Evolutionary conservation across 2,113 vertebrate species (phyloP).

Genomic region (Oncorhynchus clarkii): DNA sequence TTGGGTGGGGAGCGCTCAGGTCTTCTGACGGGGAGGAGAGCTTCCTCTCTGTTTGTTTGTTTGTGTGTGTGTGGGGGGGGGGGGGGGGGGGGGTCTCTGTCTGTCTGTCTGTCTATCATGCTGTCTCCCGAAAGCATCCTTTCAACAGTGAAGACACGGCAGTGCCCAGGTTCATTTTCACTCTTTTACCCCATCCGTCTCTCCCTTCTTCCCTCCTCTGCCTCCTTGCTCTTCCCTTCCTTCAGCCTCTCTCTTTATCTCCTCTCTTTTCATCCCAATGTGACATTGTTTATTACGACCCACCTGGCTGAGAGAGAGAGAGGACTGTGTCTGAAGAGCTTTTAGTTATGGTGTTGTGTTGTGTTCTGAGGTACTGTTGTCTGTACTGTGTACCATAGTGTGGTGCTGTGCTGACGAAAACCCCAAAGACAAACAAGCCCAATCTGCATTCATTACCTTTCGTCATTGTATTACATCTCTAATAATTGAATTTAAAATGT

Average conservation of each 20-base stretch:
- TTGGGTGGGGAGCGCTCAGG: conserved; percentile 39
- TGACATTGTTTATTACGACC: background rate
- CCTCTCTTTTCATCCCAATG: background rate
- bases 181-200: background rate
- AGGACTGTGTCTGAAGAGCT: background rate
- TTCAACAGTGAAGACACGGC: background rate
- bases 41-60: background rate
- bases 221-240: background rate
- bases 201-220: background rate
- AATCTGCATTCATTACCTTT: background rate
- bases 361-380: background rate
- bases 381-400: background rate
- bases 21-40: conserved; percentile 18
- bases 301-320: background rate
- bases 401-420: background rate
- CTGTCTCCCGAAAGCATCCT: conserved; percentile 1
- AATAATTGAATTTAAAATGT: background rate
- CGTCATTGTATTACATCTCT: background rate
- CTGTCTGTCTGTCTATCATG: background rate
- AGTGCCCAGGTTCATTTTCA: background rate
- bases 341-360: background rate
- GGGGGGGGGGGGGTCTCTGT: no score
- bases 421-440: background rate
- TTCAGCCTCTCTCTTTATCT: background rate
- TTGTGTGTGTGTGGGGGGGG: no score